Base-by-base conservation (phyloP, 2,888 invertebrate species). In the Tachystola acroxantha region DNA sequence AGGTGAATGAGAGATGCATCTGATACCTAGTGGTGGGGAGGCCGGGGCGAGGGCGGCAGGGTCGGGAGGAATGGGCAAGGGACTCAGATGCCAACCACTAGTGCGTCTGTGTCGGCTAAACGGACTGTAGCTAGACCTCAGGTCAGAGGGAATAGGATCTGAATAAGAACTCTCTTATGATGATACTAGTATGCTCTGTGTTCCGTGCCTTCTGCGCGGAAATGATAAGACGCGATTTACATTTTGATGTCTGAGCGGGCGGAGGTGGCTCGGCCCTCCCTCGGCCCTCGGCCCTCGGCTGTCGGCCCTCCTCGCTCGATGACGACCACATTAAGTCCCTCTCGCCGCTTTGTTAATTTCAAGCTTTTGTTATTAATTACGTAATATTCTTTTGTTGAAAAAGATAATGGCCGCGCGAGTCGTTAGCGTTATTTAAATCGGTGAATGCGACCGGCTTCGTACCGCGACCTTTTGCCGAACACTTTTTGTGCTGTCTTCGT, bases 231-330 rank as follows among this genome's bases (percentile, higher is more conserved):
- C 47, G 52, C 38, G 39, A 64, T 66, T 67, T 63, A 64, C 66
- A 67, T 65, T 64, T 66, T 64, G 57, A 63, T 64, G 52, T 50
- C 43, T 59, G 64, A 57, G 50, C 52, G 39, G 19, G 45, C 11
- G 12, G 36, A 9, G 13, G 19, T 34, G 44, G 32, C 39, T 34
- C 14, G 36, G 32, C 40, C 39, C 10, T n/a, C 24, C 28, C 16
- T 11, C 2, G 7, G 10, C 6, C 29, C 28, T 3, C 24, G 9
- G 24, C 16, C 16, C 16, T n/a, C 19, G 32, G 14, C 37, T 32
- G 42, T 32, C 38, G 51, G 12, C 46, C 45, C 26, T 14, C n/a
- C 19, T 10, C 10, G 9, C 7, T 44, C 39, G 33, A 43, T 37
- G 40, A 40, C 41, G 42, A 12, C 40, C 39, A 40, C 48, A 57